Evolutionary conservation across 2,888 invertebrate genomes (phyloP), one percentile per base, ranked within the genome.

Genomic region (Yponomeuta cagnagella): DNA sequence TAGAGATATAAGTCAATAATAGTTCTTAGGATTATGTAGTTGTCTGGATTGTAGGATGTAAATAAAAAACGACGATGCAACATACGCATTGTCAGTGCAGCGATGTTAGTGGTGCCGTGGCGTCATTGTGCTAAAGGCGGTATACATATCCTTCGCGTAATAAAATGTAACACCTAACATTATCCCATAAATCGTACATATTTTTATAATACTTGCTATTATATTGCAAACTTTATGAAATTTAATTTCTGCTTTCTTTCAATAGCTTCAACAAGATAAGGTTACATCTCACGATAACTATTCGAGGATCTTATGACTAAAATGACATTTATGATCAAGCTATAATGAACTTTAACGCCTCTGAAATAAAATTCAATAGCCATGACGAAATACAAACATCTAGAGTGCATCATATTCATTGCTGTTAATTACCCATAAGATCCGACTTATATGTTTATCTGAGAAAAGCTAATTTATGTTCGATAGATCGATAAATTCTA

Each of bases 201-300:
- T 30, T 71, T 71, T 48, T 68, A 73, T 64, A 30, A 30, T 33
- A 65, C 65, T 65, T 31, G 30, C 65, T 37, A 52, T 43, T 48
- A 70, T 63, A 71, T 69, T 69, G 69, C 70, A 69, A 72, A 70
- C 52, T 65, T 48, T 71, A 66, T 70, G 52, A 66, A 48, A 69
- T n/a, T 52, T 69, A 71, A 58, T 69, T 52, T 48, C 48, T 33
- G 68, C 68, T 48, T 37, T 37, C 15, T 58, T 58, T 70, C 63
- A 48, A 68, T 12, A 23, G 70, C 30, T 33, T 31, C 65, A 65
- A 65, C 65, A 65, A 31, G 15, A 15, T 58, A 58, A 15, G 52
- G 52, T 58, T 58, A 58, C 52, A 58, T 15, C 52, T 12, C 52
- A 58, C 52, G 52, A 15, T 58, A 58, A 15, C 15, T 58, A 58